A percentile compares a stretch with the other conserved stretches of the same genome.
These are phyloP conservation scores for Rachycentron canadum DNA, from an alignment of 2,797 vertebrate species.

Conservation along the genomic window DNA sequence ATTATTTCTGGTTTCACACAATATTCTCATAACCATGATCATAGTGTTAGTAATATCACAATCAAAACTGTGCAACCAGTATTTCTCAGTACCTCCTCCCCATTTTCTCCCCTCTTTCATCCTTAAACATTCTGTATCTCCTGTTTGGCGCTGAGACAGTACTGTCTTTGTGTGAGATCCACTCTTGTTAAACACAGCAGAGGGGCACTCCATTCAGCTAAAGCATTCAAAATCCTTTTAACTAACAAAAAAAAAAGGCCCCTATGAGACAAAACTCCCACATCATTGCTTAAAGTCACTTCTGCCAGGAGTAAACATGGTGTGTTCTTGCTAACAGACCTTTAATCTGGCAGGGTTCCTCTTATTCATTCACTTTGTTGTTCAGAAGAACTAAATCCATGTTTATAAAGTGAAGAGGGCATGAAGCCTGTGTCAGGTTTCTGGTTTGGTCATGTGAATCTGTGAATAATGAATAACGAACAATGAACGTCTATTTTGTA, in stretches of 20 bases:
- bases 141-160: slow-evolving; percentile 62
- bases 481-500: slow-evolving; percentile 1
- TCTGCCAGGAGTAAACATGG: slow-evolving; percentile 23
- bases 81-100: slow-evolving; percentile 40
- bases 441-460: slow-evolving; percentile 26
- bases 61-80: slow-evolving; percentile 35
- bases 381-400: slow-evolving; percentile 15
- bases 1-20: slow-evolving; percentile 14
- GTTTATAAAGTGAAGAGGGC: slow-evolving; percentile 36
- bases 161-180: slow-evolving; percentile 72
- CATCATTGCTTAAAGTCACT: slow-evolving; percentile 32
- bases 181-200: slow-evolving; percentile 69
- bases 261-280: slow-evolving; percentile 47
- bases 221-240: slow-evolving; percentile 65
- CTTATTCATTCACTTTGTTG: slow-evolving; percentile 39
- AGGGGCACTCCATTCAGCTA: slow-evolving; percentile 61
- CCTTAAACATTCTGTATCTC: slow-evolving; percentile 33
- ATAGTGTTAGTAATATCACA: background rate
- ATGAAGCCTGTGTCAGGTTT: slow-evolving; percentile 47
- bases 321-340: slow-evolving; percentile 14
- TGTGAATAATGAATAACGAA: slow-evolving; percentile 37
- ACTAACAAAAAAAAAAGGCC: slow-evolving; percentile 27
- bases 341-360: slow-evolving; percentile 24
- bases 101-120: slow-evolving; percentile 23
- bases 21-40: background rate